These are phyloP conservation scores for Microtus richardsoni DNA, from an alignment of 2,113 vertebrate species.

Conservation along the genomic window DNA sequence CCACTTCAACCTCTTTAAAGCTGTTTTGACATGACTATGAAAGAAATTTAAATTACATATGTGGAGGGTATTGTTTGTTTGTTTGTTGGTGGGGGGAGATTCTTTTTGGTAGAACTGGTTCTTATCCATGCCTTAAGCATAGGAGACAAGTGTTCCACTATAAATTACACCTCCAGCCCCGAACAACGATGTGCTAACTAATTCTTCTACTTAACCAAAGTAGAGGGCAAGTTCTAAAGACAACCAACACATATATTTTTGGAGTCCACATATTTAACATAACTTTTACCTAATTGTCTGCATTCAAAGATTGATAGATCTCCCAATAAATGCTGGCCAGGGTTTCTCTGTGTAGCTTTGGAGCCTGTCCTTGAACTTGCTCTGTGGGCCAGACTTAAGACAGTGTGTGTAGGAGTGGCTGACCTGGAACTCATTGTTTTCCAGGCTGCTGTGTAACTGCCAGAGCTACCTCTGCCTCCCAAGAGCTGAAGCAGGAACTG, in stretches of 20 bases:
- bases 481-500: no score
- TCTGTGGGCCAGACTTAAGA: no score
- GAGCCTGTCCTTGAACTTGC: no score
- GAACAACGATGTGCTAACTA: background rate
- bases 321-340: no score
- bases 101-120: background rate
- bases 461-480: no score
- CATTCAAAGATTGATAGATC: no score
- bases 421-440: no score
- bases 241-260: background rate
- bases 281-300: background rate
- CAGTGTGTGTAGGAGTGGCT: no score
- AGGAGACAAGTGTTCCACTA: background rate
- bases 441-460: no score
- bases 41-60: background rate
- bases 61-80: background rate
- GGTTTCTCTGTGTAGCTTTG: no score
- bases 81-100: no score
- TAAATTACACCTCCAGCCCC: background rate
- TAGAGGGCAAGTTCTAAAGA: constrained; percentile 16
- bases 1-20: background rate
- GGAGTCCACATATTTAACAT: background rate
- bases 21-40: background rate
- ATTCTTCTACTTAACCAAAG: constrained; percentile 4
- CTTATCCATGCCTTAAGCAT: background rate